Conservation (phyloP, 2,113 vertebrate genomes). For the Zapus hudsonius region DNA sequence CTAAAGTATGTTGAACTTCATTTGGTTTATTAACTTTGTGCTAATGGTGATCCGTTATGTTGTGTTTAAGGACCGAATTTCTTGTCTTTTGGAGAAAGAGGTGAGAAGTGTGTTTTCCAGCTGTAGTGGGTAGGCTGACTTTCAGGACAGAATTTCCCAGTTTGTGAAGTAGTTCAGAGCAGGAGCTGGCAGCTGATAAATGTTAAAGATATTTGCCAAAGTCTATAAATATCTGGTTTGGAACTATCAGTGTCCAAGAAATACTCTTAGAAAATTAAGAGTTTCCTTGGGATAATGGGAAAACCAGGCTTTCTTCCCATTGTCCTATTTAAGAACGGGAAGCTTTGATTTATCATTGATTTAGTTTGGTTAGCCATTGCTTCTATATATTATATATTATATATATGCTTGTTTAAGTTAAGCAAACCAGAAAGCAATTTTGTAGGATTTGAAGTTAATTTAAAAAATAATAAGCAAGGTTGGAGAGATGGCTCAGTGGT, state of each 20-base stretch:
- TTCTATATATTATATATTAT: neutral
- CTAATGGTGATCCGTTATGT: neutral
- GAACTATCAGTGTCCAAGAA: constrained; percentile 42
- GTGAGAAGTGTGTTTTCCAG: neutral
- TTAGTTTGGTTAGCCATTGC: neutral
- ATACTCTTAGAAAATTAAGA: constrained; percentile 47
- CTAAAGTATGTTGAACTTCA: neutral
- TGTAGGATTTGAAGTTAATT: neutral
- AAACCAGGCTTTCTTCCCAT: constrained; percentile 32
- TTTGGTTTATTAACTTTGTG: neutral
- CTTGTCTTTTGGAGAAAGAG: neutral
- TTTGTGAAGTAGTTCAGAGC: constrained; percentile 7
- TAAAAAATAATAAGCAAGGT: neutral
- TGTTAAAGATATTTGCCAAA: constrained; percentile 53
- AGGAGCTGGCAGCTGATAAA: constrained; percentile 34
- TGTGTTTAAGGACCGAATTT: neutral
- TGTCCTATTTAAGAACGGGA: neutral
- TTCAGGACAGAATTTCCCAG: constrained; percentile 46
- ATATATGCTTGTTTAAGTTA: neutral
- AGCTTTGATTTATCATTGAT: neutral
- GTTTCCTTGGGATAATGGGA: constrained; percentile 44
- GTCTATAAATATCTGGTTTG: constrained; percentile 61
- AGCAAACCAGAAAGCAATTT: neutral
- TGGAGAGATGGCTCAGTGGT: no score
- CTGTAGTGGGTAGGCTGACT: constrained; percentile 13